Evolutionary conservation across 2,888 invertebrate genomes (phyloP).

Genomic region (Melikaiella ostensackeni): DNA sequence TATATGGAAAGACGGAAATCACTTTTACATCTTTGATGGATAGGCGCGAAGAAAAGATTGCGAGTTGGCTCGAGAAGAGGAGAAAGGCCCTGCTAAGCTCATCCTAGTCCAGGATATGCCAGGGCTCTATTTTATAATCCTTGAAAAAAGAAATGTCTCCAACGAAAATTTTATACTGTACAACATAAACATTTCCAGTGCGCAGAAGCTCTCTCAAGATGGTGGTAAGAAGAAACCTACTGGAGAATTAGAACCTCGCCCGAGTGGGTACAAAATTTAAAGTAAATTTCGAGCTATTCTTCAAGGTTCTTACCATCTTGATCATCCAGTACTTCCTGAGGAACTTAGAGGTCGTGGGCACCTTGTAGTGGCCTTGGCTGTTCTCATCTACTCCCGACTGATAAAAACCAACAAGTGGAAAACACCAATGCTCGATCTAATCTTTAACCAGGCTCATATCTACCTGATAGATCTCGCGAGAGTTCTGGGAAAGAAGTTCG

Average conservation of each 20-base stretch:
- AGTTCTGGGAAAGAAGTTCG: slow-evolving; percentile 66
- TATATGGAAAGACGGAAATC: slow-evolving; percentile 65
- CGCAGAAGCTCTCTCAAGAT: slow-evolving; percentile 51
- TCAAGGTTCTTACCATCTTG: slow-evolving; percentile 68
- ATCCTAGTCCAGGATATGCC: slow-evolving; percentile 65
- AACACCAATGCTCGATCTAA: slow-evolving; percentile 67
- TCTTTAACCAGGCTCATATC: slow-evolving; percentile 72
- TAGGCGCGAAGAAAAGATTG: slow-evolving; percentile 65
- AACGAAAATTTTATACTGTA: slow-evolving; percentile 70
- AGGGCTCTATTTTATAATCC: slow-evolving; percentile 67
- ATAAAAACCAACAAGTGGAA: slow-evolving; percentile 71
- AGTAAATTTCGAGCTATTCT: slow-evolving; percentile 67
- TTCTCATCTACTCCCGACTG: slow-evolving; percentile 68
- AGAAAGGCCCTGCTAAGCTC: slow-evolving; percentile 65
- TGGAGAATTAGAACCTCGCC: slow-evolving; percentile 57
- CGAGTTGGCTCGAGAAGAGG: slow-evolving; percentile 50
- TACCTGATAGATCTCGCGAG: slow-evolving; percentile 70
- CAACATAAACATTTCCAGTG: slow-evolving; percentile 56
- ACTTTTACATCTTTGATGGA: slow-evolving; percentile 69
- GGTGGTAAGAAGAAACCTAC: slow-evolving; percentile 48
- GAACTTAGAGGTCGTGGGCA: slow-evolving; percentile 65
- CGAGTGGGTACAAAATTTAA: slow-evolving; percentile 66
- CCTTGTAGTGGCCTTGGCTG: slow-evolving; percentile 66
- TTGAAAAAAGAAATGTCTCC: slow-evolving; percentile 66
- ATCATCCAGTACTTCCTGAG: slow-evolving; percentile 61